Evolutionary conservation across 2,888 invertebrate genomes (phyloP).

Genomic region (Teleiodes luculella): DNA sequence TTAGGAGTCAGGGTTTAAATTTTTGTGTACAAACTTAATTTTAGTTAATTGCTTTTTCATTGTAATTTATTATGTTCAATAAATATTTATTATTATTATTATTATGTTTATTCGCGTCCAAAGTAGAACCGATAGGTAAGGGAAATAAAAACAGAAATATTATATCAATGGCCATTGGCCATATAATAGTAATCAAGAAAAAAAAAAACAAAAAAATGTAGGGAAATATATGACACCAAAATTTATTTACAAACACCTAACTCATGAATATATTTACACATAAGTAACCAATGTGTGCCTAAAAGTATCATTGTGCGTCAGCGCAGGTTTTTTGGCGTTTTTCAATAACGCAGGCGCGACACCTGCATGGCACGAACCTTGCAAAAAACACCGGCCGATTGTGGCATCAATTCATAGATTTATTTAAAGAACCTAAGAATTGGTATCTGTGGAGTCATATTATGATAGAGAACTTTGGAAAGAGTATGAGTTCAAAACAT

Average conservation of each 20-base stretch:
- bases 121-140: no score
- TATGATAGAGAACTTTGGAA: background rate
- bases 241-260: background rate
- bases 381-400: slow-evolving; percentile 53
- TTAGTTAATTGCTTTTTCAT: no score
- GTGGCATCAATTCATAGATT: slow-evolving; percentile 52
- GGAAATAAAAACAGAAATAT: no score
- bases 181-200: no score
- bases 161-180: no score
- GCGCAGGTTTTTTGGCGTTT: slow-evolving; percentile 42
- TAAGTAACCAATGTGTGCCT: slow-evolving; percentile 28
- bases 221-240: background rate
- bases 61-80: no score
- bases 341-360: slow-evolving; percentile 39
- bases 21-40: no score
- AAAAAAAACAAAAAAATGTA: background rate
- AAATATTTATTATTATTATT: no score
- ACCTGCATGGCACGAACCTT: slow-evolving; percentile 70
- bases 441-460: slow-evolving; percentile 2
- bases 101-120: no score
- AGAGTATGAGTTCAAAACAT: no score
- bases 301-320: slow-evolving; percentile 6
- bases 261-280: slow-evolving; percentile 22
- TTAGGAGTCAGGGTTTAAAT: no score
- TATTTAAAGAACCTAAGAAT: slow-evolving; percentile 26